These are phyloP conservation scores for Cairina moschata DNA, from an alignment of 2,113 vertebrate genomes.

Conservation along the genomic window DNA sequence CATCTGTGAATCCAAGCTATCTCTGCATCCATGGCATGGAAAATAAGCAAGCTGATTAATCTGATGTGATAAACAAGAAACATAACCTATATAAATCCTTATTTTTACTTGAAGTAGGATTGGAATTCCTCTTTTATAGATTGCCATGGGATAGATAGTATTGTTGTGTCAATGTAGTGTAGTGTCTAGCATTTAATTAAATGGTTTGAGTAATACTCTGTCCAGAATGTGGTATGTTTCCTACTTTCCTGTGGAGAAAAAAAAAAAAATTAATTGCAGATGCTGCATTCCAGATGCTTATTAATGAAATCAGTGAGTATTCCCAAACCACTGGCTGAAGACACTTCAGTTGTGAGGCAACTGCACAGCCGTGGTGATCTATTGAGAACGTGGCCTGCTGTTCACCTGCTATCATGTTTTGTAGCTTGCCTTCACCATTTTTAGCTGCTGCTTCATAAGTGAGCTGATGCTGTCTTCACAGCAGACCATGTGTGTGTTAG, in stretches of 20 bases:
- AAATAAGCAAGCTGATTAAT: background rate
- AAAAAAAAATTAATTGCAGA: background rate
- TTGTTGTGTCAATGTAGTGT: background rate
- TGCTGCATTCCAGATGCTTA: background rate
- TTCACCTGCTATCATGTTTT: background rate
- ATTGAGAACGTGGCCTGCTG: background rate
- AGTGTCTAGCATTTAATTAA: background rate
- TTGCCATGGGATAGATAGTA: background rate
- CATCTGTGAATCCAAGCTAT: background rate
- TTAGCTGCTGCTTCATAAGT: background rate
- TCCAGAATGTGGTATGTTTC: background rate
- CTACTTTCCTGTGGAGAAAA: background rate
- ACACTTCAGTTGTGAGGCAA: background rate
- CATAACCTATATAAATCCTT: background rate
- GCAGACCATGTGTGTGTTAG: background rate
- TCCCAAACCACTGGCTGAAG: slow-evolving; percentile 1
- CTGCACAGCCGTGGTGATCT: background rate
- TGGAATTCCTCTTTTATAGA: background rate
- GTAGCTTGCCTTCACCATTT: background rate
- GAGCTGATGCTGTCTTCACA: background rate
- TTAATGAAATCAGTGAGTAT: background rate
- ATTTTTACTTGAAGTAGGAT: background rate
- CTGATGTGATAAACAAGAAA: background rate
- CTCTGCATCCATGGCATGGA: background rate
- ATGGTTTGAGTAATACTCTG: background rate